phyloP scores from a whole-genome alignment of 1,140 invertebrate genomes.

The Ditylenchus dipsaci region DNA sequence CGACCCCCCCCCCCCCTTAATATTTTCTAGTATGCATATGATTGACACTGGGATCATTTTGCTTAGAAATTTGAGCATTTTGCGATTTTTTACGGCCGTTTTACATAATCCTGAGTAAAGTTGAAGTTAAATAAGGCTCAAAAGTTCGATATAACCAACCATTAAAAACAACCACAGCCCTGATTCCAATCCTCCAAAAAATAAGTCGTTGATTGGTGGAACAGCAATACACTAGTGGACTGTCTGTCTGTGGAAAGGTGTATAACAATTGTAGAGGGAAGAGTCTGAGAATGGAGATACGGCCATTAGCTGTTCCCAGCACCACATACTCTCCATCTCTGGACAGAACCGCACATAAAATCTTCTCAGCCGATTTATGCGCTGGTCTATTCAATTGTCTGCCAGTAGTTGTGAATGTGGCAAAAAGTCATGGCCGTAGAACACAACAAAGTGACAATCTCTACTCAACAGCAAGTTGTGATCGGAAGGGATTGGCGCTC shows the following conservation, averaged over 20 bases:
- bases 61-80: too few relatives aligned
- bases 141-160: not conserved
- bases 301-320: slow-evolving; percentile 85
- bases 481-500: not conserved
- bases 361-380: slow-evolving; percentile 29
- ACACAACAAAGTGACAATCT: slow-evolving; percentile 89
- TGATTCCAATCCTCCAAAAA: slow-evolving; percentile 84
- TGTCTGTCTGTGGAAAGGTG: slow-evolving; percentile 72
- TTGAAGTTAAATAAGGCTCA: too few relatives aligned
- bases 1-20: too few relatives aligned
- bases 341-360: slow-evolving; percentile 83
- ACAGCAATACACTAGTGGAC: slow-evolving; percentile 46
- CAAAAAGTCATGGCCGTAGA: slow-evolving; percentile 68
- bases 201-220: slow-evolving; percentile 73
- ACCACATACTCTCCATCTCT: slow-evolving; percentile 92
- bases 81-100: too few relatives aligned
- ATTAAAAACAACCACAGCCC: slow-evolving; percentile 97
- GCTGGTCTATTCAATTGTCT: slow-evolving; percentile 69
- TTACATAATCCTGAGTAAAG: too few relatives aligned
- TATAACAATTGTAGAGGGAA: slow-evolving; percentile 93
- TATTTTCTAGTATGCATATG: too few relatives aligned
- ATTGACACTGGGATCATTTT: too few relatives aligned
- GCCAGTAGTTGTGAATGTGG: slow-evolving; percentile 78
- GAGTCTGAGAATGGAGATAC: slow-evolving; percentile 94
- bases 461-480: slow-evolving; percentile 68